Percentiles rank a stretch among this genome's conserved stretches.
Evolutionary conservation across 2,888 invertebrate genomes (phyloP).

Genomic region (Ochropacha duplaris): DNA sequence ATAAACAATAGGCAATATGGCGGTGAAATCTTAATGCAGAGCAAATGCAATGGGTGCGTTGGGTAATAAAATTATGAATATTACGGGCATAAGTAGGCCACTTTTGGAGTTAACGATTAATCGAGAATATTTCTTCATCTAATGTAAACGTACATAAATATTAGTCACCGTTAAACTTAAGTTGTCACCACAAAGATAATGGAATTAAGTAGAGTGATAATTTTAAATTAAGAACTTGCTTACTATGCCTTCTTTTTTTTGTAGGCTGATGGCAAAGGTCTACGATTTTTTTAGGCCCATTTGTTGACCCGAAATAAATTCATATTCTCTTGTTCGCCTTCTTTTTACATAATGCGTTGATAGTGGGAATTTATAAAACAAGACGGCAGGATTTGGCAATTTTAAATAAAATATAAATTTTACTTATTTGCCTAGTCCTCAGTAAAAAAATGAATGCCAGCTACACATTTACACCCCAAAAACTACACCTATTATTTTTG

Average conservation of each 20-base stretch:
- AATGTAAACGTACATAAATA: neutral
- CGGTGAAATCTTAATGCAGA: neutral
- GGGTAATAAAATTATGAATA: slow-evolving; percentile 5
- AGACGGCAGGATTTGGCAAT: too few relatives aligned
- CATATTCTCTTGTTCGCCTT: too few relatives aligned
- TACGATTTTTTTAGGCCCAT: too few relatives aligned
- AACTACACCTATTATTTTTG: slow-evolving; percentile 1
- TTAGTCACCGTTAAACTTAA: neutral
- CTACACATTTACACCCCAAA: neutral
- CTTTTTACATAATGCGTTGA: too few relatives aligned
- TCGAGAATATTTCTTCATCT: neutral
- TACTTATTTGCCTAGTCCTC: too few relatives aligned
- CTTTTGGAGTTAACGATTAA: neutral
- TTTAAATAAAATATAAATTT: too few relatives aligned
- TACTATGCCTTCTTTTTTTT: too few relatives aligned
- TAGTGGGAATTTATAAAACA: too few relatives aligned
- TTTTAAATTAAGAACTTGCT: neutral
- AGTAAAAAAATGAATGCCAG: neutral
- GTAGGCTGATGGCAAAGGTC: too few relatives aligned
- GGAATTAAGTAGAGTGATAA: neutral
- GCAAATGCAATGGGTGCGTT: neutral
- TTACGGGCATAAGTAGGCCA: neutral
- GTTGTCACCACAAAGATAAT: neutral
- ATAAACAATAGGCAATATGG: slow-evolving; percentile 2
- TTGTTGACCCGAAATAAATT: too few relatives aligned